Base-by-base conservation (phyloP, 1,140 invertebrate genomes). In the Cheumatopsyche charites region DNA sequence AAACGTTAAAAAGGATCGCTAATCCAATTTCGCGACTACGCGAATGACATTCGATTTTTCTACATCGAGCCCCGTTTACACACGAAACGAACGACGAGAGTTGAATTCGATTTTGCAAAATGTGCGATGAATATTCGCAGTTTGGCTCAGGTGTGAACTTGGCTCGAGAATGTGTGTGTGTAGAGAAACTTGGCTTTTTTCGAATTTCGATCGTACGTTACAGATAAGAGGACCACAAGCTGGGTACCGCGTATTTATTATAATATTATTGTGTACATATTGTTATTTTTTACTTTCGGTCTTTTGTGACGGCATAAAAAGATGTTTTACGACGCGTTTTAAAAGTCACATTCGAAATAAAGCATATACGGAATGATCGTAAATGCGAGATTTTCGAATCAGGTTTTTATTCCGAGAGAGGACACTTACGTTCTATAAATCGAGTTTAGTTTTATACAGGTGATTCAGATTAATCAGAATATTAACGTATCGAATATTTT, bases 281-380 rank as follows among this genome's bases (percentile, higher is more conserved):
- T 58, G 12, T 58, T 58, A 25, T 58, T 58, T 55, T 55, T 58
- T 58, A n/a, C n/a, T n/a, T n/a, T n/a, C n/a, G n/a, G n/a, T n/a
- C 23, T 9, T 21, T 58, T 23, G 19, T 58, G 55, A 58, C 55
- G 21, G 4, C 12, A 58, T 58, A 66, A 47, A 66, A 47, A 47
- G 41, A 63, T 63, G 26, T 63, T 62, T 71, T 71, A 71, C 69
- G 69, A 71, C 62, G 63, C 47, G 58, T 71, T 71, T 63, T 71
- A 62, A 71, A 42, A 36, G 69, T 63, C 58, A 29, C 69, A 36
- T 71, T 63, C 45, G 36, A 63, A 62, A 71, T 65, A 70, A 61
- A 71, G 62, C 26, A 41, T 52, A 45, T 65, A 66, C 19, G n/a
- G 23, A 71, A 63, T 29, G 62, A 45, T 62, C 36, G 29, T 71